Percentiles rank a stretch among this genome's conserved stretches.
Conservation (phyloP, 2,113 vertebrate genomes). For the Saimiri boliviensis region DNA sequence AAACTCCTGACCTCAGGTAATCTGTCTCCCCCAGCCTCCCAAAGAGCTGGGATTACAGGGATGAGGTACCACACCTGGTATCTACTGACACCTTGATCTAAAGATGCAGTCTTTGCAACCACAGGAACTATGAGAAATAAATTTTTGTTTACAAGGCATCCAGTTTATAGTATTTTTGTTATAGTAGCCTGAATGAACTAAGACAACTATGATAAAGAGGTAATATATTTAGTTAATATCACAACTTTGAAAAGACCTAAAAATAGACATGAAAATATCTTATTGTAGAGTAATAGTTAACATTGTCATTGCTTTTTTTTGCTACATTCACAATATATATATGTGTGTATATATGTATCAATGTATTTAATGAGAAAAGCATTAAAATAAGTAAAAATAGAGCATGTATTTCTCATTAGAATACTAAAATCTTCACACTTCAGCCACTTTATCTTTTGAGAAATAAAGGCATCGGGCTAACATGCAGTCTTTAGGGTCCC, state of each 20-base stretch:
- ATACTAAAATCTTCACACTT: neutral
- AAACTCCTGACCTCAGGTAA: no score
- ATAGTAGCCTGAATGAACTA: neutral
- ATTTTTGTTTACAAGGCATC: neutral
- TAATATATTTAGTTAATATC: slow-evolving; percentile 29
- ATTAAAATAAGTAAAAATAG: neutral
- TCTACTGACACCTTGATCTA: neutral
- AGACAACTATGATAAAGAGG: slow-evolving; percentile 17
- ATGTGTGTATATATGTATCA: neutral
- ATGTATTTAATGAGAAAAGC: neutral
- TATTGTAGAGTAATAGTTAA: neutral
- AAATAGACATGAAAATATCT: neutral
- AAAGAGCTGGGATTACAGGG: no score
- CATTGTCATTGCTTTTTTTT: slow-evolving; percentile 17
- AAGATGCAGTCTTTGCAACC: neutral
- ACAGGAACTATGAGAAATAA: neutral
- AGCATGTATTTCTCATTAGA: neutral
- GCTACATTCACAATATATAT: neutral
- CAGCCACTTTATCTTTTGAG: neutral
- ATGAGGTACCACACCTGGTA: no score
- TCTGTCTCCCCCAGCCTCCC: no score
- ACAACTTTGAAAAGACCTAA: slow-evolving; percentile 46
- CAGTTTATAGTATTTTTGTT: neutral
- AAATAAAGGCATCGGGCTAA: neutral
- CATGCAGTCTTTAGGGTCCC: neutral